These are phyloP conservation scores for Morpho deidamia DNA, from an alignment of 2,888 invertebrate species.

Conservation along the genomic window DNA sequence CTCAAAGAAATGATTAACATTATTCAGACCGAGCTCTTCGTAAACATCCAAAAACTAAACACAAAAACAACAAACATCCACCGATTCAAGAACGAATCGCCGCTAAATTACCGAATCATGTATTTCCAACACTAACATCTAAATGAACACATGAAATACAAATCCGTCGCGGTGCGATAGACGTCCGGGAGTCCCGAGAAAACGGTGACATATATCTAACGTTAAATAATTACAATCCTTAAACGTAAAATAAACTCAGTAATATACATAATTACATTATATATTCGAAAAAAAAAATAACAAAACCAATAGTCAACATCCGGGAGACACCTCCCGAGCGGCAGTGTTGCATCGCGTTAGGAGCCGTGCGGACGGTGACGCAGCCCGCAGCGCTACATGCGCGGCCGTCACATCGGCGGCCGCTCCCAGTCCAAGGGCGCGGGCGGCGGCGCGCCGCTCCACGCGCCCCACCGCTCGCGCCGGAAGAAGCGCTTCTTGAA, in stretches of 20 bases:
- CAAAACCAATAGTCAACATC: conserved; percentile 45
- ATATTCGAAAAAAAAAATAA: conserved; percentile 70
- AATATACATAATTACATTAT: conserved; percentile 78
- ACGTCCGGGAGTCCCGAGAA: conserved; percentile 41
- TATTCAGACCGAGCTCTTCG: conserved; percentile 70
- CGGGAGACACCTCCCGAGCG: conserved; percentile 15
- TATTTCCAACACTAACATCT: conserved; percentile 72
- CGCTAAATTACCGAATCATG: conserved; percentile 53
- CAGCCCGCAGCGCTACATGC: conserved; percentile 27
- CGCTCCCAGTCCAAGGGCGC: conserved; percentile 67
- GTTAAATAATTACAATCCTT: conserved; percentile 74
- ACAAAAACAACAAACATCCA: conserved; percentile 72
- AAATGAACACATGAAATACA: conserved; percentile 77
- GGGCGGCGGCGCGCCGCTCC: conserved; percentile 61
- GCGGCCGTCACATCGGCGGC: conserved; percentile 68
- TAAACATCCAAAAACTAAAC: conserved; percentile 66
- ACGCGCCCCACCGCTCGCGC: conserved; percentile 82
- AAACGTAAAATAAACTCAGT: conserved; percentile 74
- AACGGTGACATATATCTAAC: conserved; percentile 54
- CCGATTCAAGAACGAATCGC: conserved; percentile 55
- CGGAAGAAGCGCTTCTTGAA: conserved; percentile 93
- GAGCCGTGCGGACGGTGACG: conserved; percentile 22
- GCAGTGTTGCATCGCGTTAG: conserved; percentile 17
- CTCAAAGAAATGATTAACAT: conserved; percentile 75
- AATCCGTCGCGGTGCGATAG: conserved; percentile 51